phyloP scores from a whole-genome alignment of 2,113 vertebrate genomes.

The Nanorana parkeri region DNA sequence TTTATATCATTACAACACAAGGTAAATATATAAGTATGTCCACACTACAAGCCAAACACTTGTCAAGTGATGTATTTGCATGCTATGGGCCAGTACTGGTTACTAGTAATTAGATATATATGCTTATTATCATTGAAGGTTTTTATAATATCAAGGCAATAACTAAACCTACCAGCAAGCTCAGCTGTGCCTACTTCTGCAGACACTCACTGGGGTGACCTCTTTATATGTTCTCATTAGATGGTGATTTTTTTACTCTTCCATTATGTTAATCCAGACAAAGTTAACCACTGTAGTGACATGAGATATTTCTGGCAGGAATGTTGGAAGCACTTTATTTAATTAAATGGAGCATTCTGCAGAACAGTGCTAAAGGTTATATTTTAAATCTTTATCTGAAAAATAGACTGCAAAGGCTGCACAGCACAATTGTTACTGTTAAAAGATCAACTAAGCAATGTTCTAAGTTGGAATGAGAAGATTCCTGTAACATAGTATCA shows the following conservation, averaged over 20 bases:
- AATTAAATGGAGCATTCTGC: conserved; percentile 71
- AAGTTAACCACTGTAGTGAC: conserved; percentile 63
- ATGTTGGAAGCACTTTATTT: conserved; percentile 73
- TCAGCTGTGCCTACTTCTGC: not conserved
- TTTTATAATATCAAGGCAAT: too few species aligned
- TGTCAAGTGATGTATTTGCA: too few species aligned
- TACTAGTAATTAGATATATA: too few species aligned
- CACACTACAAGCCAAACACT: too few species aligned
- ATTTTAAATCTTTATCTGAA: conserved; percentile 66
- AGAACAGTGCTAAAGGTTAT: conserved; percentile 73
- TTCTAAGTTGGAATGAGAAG: not conserved
- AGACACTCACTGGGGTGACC: not conserved
- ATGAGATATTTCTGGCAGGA: conserved; percentile 69
- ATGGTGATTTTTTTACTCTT: conserved; percentile 57
- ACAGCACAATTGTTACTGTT: conserved; percentile 37
- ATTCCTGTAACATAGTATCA: conserved; percentile 26
- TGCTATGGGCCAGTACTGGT: too few species aligned
- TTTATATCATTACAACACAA: too few species aligned
- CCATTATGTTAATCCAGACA: conserved; percentile 69
- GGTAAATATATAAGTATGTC: too few species aligned
- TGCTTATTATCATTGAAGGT: too few species aligned
- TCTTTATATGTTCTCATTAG: conserved; percentile 54
- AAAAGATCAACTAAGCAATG: not conserved
- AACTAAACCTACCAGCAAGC: too few species aligned
- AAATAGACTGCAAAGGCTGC: conserved; percentile 59